phyloP scores from a whole-genome alignment of 2,113 vertebrate genomes.

The Caracal caracal region DNA sequence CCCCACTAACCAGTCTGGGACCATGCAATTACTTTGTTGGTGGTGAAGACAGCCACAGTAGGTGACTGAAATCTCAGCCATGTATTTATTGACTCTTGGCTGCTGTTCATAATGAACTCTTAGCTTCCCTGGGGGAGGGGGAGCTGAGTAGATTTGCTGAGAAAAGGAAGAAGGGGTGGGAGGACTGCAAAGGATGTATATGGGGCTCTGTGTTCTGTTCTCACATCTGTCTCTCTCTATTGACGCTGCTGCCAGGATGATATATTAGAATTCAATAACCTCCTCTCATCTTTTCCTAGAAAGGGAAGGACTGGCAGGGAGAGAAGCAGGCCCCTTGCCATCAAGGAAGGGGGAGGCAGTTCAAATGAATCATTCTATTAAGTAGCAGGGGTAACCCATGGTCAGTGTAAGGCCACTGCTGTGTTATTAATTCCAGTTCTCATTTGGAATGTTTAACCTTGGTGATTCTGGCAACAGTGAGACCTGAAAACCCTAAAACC shows the following conservation, averaged over 20 bases:
- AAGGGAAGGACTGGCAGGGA: background rate
- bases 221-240: constrained; percentile 37
- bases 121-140: constrained; percentile 60
- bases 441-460: constrained; percentile 43
- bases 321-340: background rate
- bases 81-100: constrained; percentile 64
- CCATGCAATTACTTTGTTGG: background rate
- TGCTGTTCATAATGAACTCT: constrained; percentile 68
- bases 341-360: constrained; percentile 34
- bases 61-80: constrained; percentile 69
- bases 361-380: constrained; percentile 71
- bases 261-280: constrained; percentile 58
- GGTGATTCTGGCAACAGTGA: background rate
- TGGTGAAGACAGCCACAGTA: background rate
- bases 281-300: constrained; percentile 48
- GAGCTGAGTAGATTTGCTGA: background rate
- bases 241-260: constrained; percentile 23
- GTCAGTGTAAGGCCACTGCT: background rate
- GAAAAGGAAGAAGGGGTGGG: background rate
- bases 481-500: background rate
- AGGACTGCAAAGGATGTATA: background rate
- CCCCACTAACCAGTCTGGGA: background rate
- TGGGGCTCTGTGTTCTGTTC: background rate
- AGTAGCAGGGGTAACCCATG: background rate
- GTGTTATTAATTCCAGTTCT: constrained; percentile 57